These are phyloP conservation scores for Sceliomorpha sp. DNA, from an alignment of 2,888 invertebrate species.

Conservation along the genomic window DNA sequence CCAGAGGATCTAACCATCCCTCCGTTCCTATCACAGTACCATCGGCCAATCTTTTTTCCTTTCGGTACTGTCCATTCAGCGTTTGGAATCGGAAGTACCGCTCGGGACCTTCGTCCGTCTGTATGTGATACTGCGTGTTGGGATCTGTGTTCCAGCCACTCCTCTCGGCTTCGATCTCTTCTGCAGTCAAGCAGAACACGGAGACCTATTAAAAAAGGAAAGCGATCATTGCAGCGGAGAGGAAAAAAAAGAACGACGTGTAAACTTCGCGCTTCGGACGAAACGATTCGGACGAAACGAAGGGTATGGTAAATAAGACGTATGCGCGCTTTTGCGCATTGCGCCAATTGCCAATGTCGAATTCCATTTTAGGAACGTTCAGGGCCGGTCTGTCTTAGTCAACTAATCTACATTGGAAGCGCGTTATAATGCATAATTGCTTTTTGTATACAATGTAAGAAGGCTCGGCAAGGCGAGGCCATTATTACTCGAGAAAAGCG, in stretches of 20 bases:
- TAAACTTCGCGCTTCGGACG: too few relatives aligned
- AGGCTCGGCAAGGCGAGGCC: constrained; percentile 48
- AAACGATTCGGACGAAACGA: too few relatives aligned
- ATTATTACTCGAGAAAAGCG: too few relatives aligned
- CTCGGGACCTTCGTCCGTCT: constrained; percentile 95
- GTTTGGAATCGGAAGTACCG: constrained; percentile 94
- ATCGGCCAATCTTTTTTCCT: constrained; percentile 92
- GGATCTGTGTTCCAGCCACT: constrained; percentile 84
- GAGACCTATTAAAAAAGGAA: constrained; percentile 63
- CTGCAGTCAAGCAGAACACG: constrained; percentile 72
- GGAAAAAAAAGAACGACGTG: too few relatives aligned
- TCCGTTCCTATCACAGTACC: constrained; percentile 93
- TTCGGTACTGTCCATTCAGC: constrained; percentile 92
- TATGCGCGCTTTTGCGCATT: too few relatives aligned
- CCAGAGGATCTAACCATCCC: constrained; percentile 93
- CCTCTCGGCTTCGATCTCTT: constrained; percentile 74
- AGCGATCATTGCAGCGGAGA: constrained; percentile 39
- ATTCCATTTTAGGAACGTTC: constrained; percentile 12
- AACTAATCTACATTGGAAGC: constrained; percentile 45
- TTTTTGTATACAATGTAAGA: constrained; percentile 39
- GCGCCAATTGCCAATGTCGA: too few relatives aligned
- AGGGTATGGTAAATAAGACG: too few relatives aligned
- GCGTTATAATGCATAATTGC: constrained; percentile 33
- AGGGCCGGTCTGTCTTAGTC: constrained; percentile 16
- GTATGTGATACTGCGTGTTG: constrained; percentile 92